These are phyloP conservation scores for Callithrix jacchus DNA, from an alignment of 2,113 vertebrate genomes.

Conservation along the genomic window DNA sequence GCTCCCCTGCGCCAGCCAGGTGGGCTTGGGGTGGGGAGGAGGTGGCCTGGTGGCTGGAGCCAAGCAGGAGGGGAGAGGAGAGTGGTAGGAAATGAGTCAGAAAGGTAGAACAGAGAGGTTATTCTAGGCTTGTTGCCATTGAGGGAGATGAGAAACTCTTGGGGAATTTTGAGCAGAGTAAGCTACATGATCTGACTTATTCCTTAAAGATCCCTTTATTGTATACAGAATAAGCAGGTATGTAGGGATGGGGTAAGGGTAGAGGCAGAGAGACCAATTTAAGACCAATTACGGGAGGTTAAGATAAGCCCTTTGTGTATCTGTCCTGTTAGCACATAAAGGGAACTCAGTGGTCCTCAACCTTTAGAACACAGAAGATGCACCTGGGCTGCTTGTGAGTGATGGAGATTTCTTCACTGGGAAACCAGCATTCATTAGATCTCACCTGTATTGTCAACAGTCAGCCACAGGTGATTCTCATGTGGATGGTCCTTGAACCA, in stretches of 20 bases:
- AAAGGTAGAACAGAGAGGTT: background rate
- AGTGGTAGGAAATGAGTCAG: background rate
- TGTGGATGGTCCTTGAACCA: constrained; percentile 13
- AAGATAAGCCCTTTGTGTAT: background rate
- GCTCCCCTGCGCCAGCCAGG: background rate
- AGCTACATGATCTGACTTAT: background rate
- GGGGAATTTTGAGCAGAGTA: background rate
- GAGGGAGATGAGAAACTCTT: background rate
- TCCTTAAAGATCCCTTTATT: background rate
- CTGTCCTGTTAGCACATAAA: background rate
- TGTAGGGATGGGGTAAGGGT: background rate
- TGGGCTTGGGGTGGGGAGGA: background rate
- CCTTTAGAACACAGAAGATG: background rate
- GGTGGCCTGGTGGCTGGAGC: background rate
- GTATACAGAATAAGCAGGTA: background rate
- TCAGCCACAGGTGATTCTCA: background rate
- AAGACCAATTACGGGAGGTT: background rate
- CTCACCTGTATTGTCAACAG: background rate
- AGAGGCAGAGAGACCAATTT: background rate
- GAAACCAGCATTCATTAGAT: background rate
- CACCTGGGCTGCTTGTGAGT: background rate
- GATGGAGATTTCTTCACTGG: background rate
- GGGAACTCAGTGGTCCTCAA: background rate
- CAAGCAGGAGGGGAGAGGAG: too few relatives aligned
- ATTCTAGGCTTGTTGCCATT: background rate